Evolutionary conservation across 2,113 vertebrate species (phyloP).

Genomic region (Herpailurus yagouaroundi): DNA sequence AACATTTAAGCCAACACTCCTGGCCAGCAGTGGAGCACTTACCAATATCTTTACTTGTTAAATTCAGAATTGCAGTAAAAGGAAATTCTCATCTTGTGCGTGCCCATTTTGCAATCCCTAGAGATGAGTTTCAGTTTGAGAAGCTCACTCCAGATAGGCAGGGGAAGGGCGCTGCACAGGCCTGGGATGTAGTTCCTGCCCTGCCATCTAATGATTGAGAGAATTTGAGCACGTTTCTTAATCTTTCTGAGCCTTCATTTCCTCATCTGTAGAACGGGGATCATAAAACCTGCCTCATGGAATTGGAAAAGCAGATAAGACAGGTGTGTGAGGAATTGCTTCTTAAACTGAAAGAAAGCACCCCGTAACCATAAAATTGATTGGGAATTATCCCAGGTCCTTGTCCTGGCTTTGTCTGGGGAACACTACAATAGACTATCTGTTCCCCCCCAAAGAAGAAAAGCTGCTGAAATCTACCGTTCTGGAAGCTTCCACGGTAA

Average conservation of each 20-base stretch:
- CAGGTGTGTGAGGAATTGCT: not conserved
- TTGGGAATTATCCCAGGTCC: not conserved
- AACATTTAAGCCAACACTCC: not conserved
- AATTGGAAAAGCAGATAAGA: not conserved
- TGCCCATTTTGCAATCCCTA: not conserved
- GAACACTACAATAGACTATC: no score
- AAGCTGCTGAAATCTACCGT: not conserved
- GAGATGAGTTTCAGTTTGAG: not conserved
- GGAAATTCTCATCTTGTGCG: not conserved
- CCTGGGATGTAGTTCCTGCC: not conserved
- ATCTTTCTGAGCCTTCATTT: not conserved
- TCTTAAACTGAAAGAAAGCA: not conserved
- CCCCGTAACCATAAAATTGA: not conserved
- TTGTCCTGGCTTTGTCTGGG: not conserved
- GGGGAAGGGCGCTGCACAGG: fast-evolving
- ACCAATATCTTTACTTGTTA: not conserved
- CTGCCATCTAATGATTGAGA: not conserved
- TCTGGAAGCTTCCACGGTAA: not conserved
- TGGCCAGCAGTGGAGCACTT: no score
- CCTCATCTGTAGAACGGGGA: not conserved
- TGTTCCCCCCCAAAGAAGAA: not conserved
- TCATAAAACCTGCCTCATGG: not conserved
- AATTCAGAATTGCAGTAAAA: not conserved
- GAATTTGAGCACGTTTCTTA: not conserved
- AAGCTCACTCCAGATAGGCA: not conserved